Percentiles rank a stretch among this genome's conserved stretches.
These are phyloP conservation scores for Thera obeliscata DNA, from an alignment of 2,888 invertebrate species.

Conservation along the genomic window DNA sequence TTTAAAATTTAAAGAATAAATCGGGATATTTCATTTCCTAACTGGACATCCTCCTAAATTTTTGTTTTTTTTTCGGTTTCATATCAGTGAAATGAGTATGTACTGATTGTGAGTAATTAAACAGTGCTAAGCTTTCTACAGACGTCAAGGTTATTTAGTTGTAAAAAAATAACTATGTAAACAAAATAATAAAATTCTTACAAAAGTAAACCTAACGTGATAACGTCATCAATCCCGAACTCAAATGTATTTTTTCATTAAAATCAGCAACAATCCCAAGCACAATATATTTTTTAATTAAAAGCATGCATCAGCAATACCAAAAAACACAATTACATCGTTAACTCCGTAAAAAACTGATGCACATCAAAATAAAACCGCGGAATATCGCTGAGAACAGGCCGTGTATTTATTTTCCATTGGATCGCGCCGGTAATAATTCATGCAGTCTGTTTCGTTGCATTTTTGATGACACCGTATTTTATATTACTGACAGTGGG, in stretches of 20 bases:
- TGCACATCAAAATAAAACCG: slow-evolving; percentile 27
- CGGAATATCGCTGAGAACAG: slow-evolving; percentile 39
- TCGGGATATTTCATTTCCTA: too few species aligned
- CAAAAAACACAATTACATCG: slow-evolving; percentile 25
- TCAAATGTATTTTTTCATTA: neutral
- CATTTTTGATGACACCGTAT: slow-evolving; percentile 64
- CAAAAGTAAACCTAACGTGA: too few species aligned
- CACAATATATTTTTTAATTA: neutral
- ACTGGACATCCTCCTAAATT: too few species aligned
- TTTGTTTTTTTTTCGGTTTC: too few species aligned
- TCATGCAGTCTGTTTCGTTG: slow-evolving; percentile 60
- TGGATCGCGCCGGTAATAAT: slow-evolving; percentile 50
- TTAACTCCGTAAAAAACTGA: slow-evolving; percentile 13
- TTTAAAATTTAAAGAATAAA: too few species aligned
- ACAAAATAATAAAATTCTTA: too few species aligned
- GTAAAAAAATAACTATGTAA: too few species aligned
- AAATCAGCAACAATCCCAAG: neutral
- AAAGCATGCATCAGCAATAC: slow-evolving; percentile 12
- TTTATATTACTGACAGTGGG: slow-evolving; percentile 57
- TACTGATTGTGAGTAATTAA: too few species aligned
- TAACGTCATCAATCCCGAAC: neutral
- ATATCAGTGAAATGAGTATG: too few species aligned
- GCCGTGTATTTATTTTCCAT: slow-evolving; percentile 54
- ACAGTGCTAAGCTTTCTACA: too few species aligned
- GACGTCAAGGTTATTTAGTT: too few species aligned